Evolutionary conservation across 2,113 vertebrate species (phyloP), one percentile per base, ranked within the genome.

Genomic region (Cheirogaleus medius): DNA sequence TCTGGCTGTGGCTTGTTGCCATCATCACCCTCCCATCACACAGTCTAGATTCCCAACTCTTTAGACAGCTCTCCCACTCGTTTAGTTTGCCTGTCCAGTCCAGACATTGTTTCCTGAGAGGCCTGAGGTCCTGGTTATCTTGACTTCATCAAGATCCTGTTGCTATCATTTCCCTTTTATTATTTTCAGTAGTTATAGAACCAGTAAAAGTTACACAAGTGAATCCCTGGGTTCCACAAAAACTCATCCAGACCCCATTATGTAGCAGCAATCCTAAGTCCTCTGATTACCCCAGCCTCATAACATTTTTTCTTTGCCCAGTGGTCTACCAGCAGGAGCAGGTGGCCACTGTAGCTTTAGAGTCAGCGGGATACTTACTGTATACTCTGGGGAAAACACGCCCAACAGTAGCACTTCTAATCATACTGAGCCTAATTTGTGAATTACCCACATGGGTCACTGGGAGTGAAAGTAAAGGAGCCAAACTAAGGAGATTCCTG

Each of bases 341-440:
- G n/a, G 18, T 34, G 14, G 12, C 20, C 32, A 11, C 2, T 68
- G 11, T 76, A 52, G 25, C 1, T 89, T 60, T 56, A 47, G 64
- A 21, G 23, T 37, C 25, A 29, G 1, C 23, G 23, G 4, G 17
- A 63, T 8, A 64, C 5, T 39, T 54, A 66, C 20, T 34, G 3
- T 27, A 27, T 42, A 12, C 13, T 47, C 37, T n/a, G 15, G 52
- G 42, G 20, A 85, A 66, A 39, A 3, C 34, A 34, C 2, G 3
- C 23, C 3, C 5, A 14, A 25, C 1, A 44, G 4, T 1, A 17
- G 34, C 15, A 6, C 21, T 1, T 69, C 29, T 58, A 42, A 58
- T 13, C n/a, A 71, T n/a, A 56, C 2, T 27, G n/a, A 73, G 21
- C 47, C 44, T 64, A 21, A 64, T 37, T 42, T 85, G 14, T 74